A percentile compares a stretch with the other conserved stretches of the same genome.
Conservation (phyloP, 2,888 invertebrate genomes). For the Drosophila pseudotalamancana region DNA sequence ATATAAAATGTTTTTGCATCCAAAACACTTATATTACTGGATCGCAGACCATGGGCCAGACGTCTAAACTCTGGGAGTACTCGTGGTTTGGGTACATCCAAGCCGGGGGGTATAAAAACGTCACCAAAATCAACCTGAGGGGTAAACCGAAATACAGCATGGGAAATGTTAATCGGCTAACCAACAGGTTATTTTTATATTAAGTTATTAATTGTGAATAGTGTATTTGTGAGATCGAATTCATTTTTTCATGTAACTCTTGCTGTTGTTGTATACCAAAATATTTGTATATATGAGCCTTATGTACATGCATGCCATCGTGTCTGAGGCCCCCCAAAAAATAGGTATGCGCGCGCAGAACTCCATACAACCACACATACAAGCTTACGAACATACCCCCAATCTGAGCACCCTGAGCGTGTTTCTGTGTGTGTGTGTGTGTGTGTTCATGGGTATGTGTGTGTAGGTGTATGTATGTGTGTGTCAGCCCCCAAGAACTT, state of each 20-base stretch:
- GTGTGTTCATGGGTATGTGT: constrained; percentile 32
- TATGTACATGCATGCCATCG: constrained; percentile 27
- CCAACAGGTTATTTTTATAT: too few relatives aligned
- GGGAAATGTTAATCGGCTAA: too few relatives aligned
- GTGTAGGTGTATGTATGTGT: constrained; percentile 35
- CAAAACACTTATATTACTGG: constrained; percentile 95
- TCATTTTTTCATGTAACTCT: background rate
- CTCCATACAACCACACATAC: constrained; percentile 61
- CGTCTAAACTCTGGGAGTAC: constrained; percentile 94
- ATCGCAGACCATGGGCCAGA: constrained; percentile 93
- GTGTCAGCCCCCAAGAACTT: constrained; percentile 74
- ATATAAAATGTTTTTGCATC: constrained; percentile 93
- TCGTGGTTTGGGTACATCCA: constrained; percentile 92
- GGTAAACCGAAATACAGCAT: background rate
- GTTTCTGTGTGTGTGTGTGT: constrained; percentile 32
- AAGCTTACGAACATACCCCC: constrained; percentile 52
- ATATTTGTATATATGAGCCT: constrained; percentile 52
- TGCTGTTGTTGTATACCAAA: constrained; percentile 59
- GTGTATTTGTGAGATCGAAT: constrained; percentile 6
- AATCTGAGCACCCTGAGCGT: constrained; percentile 13
- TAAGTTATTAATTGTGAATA: background rate
- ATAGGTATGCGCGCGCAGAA: constrained; percentile 72
- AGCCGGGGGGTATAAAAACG: constrained; percentile 89
- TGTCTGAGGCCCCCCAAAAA: constrained; percentile 50
- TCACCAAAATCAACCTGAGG: constrained; percentile 94